Percentiles rank a stretch among this genome's conserved stretches.
Conservation (phyloP, 2,113 vertebrate genomes). For the Datnioides undecimradiatus region DNA sequence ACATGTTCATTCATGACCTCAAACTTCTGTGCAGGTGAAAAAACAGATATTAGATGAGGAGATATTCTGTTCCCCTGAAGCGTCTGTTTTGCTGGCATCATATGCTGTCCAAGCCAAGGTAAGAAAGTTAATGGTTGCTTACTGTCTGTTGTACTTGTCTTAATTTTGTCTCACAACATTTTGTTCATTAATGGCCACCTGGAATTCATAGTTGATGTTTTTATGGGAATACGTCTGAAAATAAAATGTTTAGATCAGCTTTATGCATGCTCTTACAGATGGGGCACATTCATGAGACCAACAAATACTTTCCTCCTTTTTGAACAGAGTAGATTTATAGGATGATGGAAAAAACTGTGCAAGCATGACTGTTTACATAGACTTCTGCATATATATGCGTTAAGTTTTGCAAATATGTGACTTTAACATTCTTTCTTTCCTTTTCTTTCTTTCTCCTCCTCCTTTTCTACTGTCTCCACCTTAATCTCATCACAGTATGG, state of each 20-base stretch:
- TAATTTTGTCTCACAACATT: not conserved
- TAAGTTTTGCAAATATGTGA: not conserved
- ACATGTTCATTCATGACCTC: not conserved
- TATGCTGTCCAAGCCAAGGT: constrained; percentile 96
- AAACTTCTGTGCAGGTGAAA: constrained; percentile 86
- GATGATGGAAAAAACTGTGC: not conserved
- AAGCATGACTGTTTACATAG: not conserved
- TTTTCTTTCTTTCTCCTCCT: not conserved
- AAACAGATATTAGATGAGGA: constrained; percentile 96
- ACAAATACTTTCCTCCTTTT: not conserved
- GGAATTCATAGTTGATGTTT: not conserved
- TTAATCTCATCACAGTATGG: constrained; percentile 84
- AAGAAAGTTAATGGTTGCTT: constrained; percentile 11
- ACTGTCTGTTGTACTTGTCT: not conserved
- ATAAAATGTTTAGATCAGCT: not conserved
- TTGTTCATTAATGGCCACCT: not conserved
- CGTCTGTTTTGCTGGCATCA: constrained; percentile 91
- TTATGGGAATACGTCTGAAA: not conserved
- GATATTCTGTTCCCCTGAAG: constrained; percentile 95
- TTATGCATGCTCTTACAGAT: not conserved
- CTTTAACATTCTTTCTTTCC: not conserved
- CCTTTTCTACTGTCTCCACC: not conserved
- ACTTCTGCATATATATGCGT: not conserved
- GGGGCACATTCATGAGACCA: not conserved
- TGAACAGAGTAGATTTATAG: not conserved